A percentile compares a stretch with the other conserved stretches of the same genome.
These are phyloP conservation scores for Argopecten irradians DNA, from an alignment of 1,140 invertebrate genomes.

Conservation along the genomic window DNA sequence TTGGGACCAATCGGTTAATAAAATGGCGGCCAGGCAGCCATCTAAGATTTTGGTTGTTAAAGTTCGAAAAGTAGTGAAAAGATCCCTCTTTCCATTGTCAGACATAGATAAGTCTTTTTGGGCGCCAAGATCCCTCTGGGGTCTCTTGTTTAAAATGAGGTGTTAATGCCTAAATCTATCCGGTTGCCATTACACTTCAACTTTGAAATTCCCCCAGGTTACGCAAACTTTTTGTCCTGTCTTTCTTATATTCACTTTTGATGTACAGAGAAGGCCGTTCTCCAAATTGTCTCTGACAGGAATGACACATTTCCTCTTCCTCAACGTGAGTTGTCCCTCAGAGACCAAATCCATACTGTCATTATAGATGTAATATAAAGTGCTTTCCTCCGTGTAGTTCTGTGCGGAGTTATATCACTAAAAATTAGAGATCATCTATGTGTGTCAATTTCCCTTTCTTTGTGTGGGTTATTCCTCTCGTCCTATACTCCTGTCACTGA, in stretches of 20 bases:
- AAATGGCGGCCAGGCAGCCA: no score
- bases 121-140: no score
- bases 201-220: background rate
- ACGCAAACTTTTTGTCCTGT: background rate
- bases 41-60: no score
- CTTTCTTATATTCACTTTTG: background rate
- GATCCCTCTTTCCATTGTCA: no score
- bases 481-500: background rate
- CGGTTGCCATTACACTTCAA: background rate
- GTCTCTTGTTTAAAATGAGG: background rate
- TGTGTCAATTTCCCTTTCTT: background rate
- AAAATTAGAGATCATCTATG: background rate
- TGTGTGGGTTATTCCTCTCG: background rate
- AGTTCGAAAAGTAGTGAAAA: no score
- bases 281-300: background rate
- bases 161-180: background rate
- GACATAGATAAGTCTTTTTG: no score
- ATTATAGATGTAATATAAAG: background rate
- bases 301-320: background rate
- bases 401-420: background rate
- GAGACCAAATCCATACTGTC: background rate
- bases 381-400: background rate
- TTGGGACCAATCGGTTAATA: no score
- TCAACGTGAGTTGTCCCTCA: background rate
- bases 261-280: background rate